Evolutionary conservation across 2,113 vertebrate genomes (phyloP).

Genomic region (Ptychochromis oligacanthus): DNA sequence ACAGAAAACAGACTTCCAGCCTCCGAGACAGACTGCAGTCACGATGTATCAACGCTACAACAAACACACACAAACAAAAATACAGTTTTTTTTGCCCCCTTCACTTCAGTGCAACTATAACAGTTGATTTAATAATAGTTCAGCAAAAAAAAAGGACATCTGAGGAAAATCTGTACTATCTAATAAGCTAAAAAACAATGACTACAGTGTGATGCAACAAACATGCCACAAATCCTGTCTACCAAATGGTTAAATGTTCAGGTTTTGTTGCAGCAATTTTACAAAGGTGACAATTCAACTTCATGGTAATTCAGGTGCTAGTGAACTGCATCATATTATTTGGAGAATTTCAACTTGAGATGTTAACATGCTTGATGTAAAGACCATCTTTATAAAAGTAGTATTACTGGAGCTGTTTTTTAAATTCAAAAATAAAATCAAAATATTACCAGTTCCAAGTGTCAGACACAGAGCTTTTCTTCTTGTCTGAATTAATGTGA

Average conservation of each 20-base stretch:
- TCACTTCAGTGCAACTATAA: neutral
- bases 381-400: fast-evolving
- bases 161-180: neutral
- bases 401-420: neutral
- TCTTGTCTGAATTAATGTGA: slow-evolving; percentile 35
- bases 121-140: neutral
- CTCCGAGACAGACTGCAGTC: neutral
- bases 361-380: too few species aligned
- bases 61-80: neutral
- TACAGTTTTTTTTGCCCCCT: neutral
- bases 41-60: neutral
- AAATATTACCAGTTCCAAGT: neutral
- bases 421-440: neutral
- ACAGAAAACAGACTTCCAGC: neutral
- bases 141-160: neutral
- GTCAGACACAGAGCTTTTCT: neutral
- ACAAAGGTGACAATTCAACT: neutral
- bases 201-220: neutral
- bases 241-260: neutral
- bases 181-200: neutral
- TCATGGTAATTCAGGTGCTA: neutral
- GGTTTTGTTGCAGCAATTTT: neutral
- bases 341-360: neutral
- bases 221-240: neutral
- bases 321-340: neutral